phyloP scores from a whole-genome alignment of 2,113 vertebrate species.

The Typhlomys cinereus region DNA sequence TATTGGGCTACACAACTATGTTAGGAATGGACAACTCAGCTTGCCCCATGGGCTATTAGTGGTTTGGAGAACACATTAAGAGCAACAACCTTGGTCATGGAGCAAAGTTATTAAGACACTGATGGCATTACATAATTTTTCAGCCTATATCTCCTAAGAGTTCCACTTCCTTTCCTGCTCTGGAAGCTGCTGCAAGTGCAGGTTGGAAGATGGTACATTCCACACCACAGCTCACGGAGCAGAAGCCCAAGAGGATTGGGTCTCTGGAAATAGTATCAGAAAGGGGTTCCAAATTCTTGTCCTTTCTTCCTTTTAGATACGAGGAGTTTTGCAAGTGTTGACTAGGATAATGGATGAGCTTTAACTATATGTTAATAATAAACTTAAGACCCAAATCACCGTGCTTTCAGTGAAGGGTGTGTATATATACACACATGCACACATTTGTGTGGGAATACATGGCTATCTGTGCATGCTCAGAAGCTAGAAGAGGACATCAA shows the following conservation, averaged over 20 bases:
- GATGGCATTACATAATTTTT: not conserved
- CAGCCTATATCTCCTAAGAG: not conserved
- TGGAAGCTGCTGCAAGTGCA: not conserved
- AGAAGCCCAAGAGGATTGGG: not conserved
- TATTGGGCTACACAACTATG: constrained; percentile 22
- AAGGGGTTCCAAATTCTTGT: not conserved
- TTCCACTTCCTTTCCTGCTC: not conserved
- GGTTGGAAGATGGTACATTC: not conserved
- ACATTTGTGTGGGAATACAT: too few species aligned
- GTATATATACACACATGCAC: too few species aligned
- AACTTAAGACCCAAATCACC: not conserved
- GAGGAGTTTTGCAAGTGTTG: not conserved
- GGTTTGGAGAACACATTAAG: constrained; percentile 51
- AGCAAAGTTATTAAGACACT: constrained; percentile 18
- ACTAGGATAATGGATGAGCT: not conserved
- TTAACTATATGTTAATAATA: not conserved
- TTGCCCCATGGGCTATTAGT: constrained; percentile 23
- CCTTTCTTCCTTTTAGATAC: not conserved
- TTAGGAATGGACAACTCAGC: constrained; percentile 10
- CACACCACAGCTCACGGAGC: not conserved
- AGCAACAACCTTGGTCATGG: not conserved
- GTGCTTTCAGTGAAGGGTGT: too few species aligned
- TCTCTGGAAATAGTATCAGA: not conserved
- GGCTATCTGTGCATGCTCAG: too few species aligned
- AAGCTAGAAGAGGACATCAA: too few species aligned